phyloP scores from a whole-genome alignment of 2,797 vertebrate species.

The Pelochelys cantorii region DNA sequence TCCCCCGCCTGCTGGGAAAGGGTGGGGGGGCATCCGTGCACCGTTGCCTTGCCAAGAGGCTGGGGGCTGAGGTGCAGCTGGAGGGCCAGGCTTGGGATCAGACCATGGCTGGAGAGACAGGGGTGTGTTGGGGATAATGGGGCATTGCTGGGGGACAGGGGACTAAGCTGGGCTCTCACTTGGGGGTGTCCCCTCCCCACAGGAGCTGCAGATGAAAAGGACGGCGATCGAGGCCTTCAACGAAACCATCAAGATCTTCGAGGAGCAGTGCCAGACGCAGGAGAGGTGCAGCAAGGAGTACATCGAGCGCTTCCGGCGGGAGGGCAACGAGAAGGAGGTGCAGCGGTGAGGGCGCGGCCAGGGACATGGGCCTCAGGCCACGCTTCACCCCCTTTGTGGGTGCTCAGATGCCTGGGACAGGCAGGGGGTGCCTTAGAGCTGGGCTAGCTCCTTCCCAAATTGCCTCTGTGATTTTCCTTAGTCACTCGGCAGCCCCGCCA shows the following conservation, averaged over 20 bases:
- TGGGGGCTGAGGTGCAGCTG: not conserved
- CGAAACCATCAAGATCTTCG: conserved; percentile 95
- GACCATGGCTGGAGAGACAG: not conserved
- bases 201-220: conserved; percentile 94
- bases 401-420: too few species aligned
- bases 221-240: conserved; percentile 94
- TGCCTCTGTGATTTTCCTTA: not conserved
- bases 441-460: not conserved
- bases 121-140: not conserved
- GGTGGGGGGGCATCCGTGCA: not conserved
- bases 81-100: not conserved
- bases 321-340: conserved; percentile 90
- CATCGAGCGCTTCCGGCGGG: conserved; percentile 89
- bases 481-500: too few species aligned
- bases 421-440: not conserved
- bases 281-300: conserved; percentile 94
- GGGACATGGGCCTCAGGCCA: too few species aligned
- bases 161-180: not conserved
- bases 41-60: rapidly evolving
- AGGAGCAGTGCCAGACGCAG: conserved; percentile 93
- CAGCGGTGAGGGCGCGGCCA: conserved; percentile 82
- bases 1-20: not conserved
- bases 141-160: not conserved
- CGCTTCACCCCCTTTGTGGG: too few species aligned
- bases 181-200: not conserved